Evolutionary conservation across 2,113 vertebrate species (phyloP).

Genomic region (Motacilla tschutschensis): DNA sequence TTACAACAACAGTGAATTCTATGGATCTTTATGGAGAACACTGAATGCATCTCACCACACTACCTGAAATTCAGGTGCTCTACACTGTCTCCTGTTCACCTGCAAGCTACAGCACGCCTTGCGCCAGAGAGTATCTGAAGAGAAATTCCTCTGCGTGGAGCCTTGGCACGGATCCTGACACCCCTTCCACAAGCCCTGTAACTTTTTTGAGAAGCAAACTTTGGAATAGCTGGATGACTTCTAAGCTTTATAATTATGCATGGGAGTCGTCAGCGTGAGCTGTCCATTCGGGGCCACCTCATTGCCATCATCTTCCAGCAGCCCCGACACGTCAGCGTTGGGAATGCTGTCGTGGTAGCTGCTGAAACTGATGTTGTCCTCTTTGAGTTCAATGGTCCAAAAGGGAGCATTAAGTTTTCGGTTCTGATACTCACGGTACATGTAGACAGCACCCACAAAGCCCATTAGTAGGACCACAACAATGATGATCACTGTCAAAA

Average conservation of each 20-base stretch:
- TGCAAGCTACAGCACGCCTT: constrained; percentile 21
- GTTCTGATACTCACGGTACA: constrained; percentile 95
- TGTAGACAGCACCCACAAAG: constrained; percentile 94
- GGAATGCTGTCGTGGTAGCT: constrained; percentile 98
- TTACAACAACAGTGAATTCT: constrained; percentile 39
- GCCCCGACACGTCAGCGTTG: constrained; percentile 90
- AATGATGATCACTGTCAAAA: constrained; percentile 93
- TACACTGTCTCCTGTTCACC: constrained; percentile 13
- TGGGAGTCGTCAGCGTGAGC: constrained; percentile 86
- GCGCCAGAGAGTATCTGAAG: not conserved
- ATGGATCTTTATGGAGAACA: constrained; percentile 43
- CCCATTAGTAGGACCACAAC: constrained; percentile 92
- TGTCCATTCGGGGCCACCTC: constrained; percentile 93
- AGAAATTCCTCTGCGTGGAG: not conserved
- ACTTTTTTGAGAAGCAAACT: not conserved
- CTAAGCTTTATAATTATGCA: constrained; percentile 88
- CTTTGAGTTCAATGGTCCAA: constrained; percentile 98
- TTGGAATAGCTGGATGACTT: not conserved
- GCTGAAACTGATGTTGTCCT: constrained; percentile 99
- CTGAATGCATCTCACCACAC: not conserved
- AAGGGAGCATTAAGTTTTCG: constrained; percentile 97
- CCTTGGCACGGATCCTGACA: not conserved
- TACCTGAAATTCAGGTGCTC: constrained; percentile 23
- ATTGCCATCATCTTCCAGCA: constrained; percentile 91
- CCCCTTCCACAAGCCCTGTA: constrained; percentile 10